Evolutionary conservation across 2,888 invertebrate species (phyloP).

Genomic region (Callyntrura guangdongensis): DNA sequence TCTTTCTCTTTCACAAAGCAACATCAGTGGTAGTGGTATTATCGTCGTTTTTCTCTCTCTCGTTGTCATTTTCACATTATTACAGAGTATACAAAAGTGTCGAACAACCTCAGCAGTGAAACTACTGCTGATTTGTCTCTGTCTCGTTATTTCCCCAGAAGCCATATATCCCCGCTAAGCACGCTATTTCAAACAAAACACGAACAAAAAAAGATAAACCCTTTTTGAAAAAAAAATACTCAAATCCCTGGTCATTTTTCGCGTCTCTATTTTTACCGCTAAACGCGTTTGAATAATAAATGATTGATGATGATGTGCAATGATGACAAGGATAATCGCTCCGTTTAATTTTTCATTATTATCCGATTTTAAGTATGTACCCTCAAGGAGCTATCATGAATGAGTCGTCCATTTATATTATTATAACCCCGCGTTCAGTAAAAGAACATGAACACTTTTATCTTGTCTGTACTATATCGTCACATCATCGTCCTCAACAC

Average conservation of each 20-base stretch:
- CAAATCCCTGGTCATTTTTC: slow-evolving; percentile 47
- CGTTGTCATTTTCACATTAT: slow-evolving; percentile 9
- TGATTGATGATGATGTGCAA: slow-evolving; percentile 55
- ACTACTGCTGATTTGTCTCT: too few species aligned
- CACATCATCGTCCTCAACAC: neutral
- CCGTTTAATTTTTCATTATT: slow-evolving; percentile 41
- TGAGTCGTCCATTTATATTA: neutral
- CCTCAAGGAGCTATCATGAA: neutral
- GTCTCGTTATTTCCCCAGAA: neutral
- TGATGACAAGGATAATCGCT: slow-evolving; percentile 60
- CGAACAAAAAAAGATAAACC: neutral
- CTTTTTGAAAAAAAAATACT: neutral
- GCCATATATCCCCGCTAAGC: neutral
- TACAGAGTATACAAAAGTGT: neutral
- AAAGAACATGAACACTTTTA: slow-evolving; percentile 15
- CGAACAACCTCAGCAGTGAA: too few species aligned
- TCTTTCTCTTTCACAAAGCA: neutral
- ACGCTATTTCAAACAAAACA: neutral
- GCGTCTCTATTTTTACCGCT: slow-evolving; percentile 35
- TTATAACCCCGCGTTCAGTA: neutral
- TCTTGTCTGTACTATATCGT: neutral
- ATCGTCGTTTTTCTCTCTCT: slow-evolving; percentile 7
- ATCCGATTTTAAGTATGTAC: slow-evolving; percentile 32
- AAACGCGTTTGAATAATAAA: neutral
- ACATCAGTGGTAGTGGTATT: too few species aligned